Evolutionary conservation across 2,888 invertebrate genomes (phyloP), one percentile per base, ranked within the genome.

Genomic region (Ditylenchus weischeri): DNA sequence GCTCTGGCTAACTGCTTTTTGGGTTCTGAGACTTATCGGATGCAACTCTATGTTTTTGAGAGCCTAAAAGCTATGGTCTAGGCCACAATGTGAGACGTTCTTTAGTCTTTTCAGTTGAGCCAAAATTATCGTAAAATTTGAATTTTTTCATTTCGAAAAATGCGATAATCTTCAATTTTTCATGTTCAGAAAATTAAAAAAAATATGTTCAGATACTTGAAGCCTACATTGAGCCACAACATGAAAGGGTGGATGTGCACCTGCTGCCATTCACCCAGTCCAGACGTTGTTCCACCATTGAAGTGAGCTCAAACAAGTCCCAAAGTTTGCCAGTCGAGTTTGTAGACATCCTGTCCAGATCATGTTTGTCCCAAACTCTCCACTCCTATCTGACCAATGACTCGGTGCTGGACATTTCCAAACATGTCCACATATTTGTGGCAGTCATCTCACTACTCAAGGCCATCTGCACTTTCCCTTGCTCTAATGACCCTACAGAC

Each of bases 301-400:
- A 43, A 43, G 43, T 6, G 8, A 6, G 43, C 15, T 43, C 15
- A 43, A 15, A 10, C 8, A 43, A 10, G 11, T 13, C 43, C 3
- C 43, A 43, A 43, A 10, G 15, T 13, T 10, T 43, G 43, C 43
- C 43, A 2, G 13, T 8, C 8, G 5, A 43, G 15, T 43, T 43
- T 43, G 11, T 43, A 43, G 43, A 43, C 11, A 43, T 43, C 21
- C 19, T 70, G 29, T 21, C 35, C 19, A 60, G 69, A 10, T 61
- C 61, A 3, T 70, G 70, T 51, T 48, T 70, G 18, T 57, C n/a
- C 19, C 38, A 38, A 18, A 73, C 73, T 91, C 23, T 92, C 91
- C 29, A 91, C 79, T 92, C 92, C 0, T 93, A 94, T 83, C 87
- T 93, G 64, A 87, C 92, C 76, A 94, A 94, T 82, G 94, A 94